Evolutionary conservation across 2,888 invertebrate genomes (phyloP), one percentile per base, ranked within the genome.

Genomic region (Pristionchus maxplancki): DNA sequence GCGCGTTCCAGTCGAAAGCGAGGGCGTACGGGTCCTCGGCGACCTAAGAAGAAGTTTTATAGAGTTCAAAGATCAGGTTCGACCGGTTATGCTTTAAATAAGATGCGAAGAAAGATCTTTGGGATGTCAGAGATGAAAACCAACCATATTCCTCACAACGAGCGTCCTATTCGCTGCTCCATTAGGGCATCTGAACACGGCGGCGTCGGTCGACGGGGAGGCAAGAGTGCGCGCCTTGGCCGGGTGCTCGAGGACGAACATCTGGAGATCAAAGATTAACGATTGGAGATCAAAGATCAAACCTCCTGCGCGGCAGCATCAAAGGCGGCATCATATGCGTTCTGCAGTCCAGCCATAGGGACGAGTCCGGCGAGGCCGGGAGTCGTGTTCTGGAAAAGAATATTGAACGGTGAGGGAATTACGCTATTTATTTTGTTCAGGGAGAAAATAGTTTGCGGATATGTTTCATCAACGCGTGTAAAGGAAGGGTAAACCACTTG

Each of bases 1-100:
- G 96, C 6, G 98, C 98, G 37, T 98, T 96, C 98, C 99, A 99
- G 95, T 99, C 99, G 94, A 98, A 97, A 0, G 98, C 98, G 67
- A 99, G 96, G 0, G 97, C 96, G 58, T 97, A 97, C 0, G 98
- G 97, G 0, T 97, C 97, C 0, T 98, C 98, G 24, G 92, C 90
- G 13, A 93, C 90, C 58, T 93, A 2, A 48, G 20, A 81, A 9
- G 6, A 4, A 40, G 34, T 31, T 67, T 34, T 28, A 67, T 67
- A 91, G 13, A 91, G 91, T 62, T 89, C 89, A 48, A 34, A 20
- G 62, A 37, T n/a, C n/a, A n/a, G n/a, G n/a, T n/a, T n/a, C n/a
- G n/a, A n/a, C n/a, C n/a, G n/a, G n/a, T n/a, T n/a, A n/a, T n/a
- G n/a, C n/a, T n/a, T n/a, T n/a, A n/a, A n/a, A n/a, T n/a, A n/a